phyloP scores from a whole-genome alignment of 2,797 vertebrate species.

The Champsocephalus esox region DNA sequence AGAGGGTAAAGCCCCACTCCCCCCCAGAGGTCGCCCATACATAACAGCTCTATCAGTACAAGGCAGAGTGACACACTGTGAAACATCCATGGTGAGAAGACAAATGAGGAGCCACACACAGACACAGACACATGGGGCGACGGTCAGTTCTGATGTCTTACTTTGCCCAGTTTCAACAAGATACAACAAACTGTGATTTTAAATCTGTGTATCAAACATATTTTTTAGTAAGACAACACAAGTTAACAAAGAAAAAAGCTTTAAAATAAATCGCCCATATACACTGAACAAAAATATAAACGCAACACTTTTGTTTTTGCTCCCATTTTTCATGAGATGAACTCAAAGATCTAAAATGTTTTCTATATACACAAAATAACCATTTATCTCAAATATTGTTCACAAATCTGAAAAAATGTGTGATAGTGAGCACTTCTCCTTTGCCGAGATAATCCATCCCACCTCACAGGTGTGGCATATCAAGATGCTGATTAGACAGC shows the following conservation, averaged over 20 bases:
- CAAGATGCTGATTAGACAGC: too few relatives aligned
- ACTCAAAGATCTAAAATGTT: too few relatives aligned
- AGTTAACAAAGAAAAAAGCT: background rate
- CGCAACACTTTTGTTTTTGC: too few relatives aligned
- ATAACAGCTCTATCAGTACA: slow-evolving; percentile 49
- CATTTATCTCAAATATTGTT: too few relatives aligned
- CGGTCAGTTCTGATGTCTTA: background rate
- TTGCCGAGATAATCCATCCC: too few relatives aligned
- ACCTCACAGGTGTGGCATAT: too few relatives aligned
- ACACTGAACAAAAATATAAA: too few relatives aligned
- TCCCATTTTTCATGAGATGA: too few relatives aligned
- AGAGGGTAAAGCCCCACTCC: slow-evolving; percentile 37
- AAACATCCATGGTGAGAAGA: slow-evolving; percentile 20
- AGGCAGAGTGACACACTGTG: slow-evolving; percentile 31
- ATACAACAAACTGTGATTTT: background rate
- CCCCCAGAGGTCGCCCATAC: slow-evolving; percentile 48
- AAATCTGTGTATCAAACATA: background rate
- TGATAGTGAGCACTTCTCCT: too few relatives aligned
- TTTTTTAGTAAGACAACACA: background rate
- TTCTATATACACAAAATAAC: too few relatives aligned
- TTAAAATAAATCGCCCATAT: too few relatives aligned
- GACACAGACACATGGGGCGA: slow-evolving; percentile 10
- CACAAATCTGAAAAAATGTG: too few relatives aligned
- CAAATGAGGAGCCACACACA: slow-evolving; percentile 41
- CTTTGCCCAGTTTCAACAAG: background rate